Conservation (phyloP, 1,140 invertebrate genomes). For the Bilobella aurantiaca region DNA sequence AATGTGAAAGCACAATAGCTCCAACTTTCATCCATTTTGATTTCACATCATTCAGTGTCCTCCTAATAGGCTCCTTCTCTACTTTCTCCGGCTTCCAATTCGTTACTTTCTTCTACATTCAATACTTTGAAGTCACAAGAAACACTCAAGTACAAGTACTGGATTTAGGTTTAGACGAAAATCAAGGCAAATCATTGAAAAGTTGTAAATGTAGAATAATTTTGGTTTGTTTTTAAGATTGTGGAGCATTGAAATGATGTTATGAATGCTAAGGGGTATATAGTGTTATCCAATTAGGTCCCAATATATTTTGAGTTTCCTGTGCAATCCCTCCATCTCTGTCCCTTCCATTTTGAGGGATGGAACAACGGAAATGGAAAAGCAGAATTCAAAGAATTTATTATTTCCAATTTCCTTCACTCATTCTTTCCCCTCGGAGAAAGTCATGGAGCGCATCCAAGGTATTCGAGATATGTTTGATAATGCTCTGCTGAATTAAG, state of each 20-base stretch:
- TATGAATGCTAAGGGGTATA: neutral
- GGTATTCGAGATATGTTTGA: neutral
- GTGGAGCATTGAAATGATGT: no score
- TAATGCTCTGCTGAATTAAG: neutral
- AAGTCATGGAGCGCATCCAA: neutral
- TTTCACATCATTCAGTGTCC: constrained; percentile 1
- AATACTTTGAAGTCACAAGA: neutral
- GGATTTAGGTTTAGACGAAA: neutral
- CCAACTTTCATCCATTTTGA: constrained; percentile 3
- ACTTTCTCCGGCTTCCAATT: neutral
- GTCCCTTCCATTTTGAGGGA: neutral
- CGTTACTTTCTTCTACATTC: neutral
- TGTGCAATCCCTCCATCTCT: no score
- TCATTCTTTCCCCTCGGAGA: neutral
- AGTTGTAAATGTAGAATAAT: neutral
- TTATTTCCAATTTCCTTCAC: neutral
- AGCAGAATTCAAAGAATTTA: neutral
- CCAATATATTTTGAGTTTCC: neutral
- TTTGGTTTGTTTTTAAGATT: neutral
- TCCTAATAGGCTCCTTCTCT: neutral
- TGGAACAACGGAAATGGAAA: neutral
- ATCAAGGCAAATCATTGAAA: neutral
- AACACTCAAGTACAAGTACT: neutral
- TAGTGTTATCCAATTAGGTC: neutral
- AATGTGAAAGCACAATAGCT: neutral